Evolutionary conservation across 2,797 vertebrate species (phyloP).

Genomic region (Trachurus trachurus): DNA sequence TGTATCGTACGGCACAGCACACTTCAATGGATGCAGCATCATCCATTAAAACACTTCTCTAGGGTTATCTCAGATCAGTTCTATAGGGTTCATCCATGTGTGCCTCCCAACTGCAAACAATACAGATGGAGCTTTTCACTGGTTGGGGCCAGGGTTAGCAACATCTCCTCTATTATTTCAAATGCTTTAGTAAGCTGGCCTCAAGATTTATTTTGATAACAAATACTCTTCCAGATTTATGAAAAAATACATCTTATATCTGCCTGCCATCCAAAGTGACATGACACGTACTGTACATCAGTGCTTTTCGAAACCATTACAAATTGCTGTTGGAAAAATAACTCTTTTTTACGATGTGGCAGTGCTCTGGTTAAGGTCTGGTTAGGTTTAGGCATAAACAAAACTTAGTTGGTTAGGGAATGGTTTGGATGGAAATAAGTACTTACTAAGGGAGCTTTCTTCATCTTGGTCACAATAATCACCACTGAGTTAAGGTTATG

Average conservation of each 20-base stretch:
- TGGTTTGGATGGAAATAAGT: slow-evolving; percentile 17
- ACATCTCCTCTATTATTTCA: slow-evolving; percentile 4
- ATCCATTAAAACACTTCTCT: slow-evolving; percentile 45
- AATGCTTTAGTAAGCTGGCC: neutral
- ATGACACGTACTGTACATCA: neutral
- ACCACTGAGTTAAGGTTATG: neutral
- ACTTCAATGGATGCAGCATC: slow-evolving; percentile 15
- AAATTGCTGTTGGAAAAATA: neutral
- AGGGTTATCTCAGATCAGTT: slow-evolving; percentile 34
- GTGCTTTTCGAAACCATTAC: slow-evolving; percentile 4
- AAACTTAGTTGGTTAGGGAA: slow-evolving; percentile 17
- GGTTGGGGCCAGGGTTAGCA: neutral
- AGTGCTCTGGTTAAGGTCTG: slow-evolving; percentile 8
- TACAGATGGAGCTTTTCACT: neutral
- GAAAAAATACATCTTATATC: too few species aligned
- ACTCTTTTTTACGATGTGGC: slow-evolving; percentile 1
- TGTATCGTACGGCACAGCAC: slow-evolving; percentile 12
- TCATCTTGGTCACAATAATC: slow-evolving; percentile 7
- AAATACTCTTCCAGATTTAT: too few species aligned
- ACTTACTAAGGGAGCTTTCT: neutral
- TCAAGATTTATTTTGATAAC: neutral
- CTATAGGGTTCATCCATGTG: slow-evolving; percentile 24
- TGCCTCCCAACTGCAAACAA: slow-evolving; percentile 9
- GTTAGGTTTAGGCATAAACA: slow-evolving; percentile 21
- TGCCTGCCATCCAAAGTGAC: too few species aligned